Evolutionary conservation across 2,797 vertebrate genomes (phyloP), one percentile per base, ranked within the genome.

Genomic region (Microhierax caerulescens): DNA sequence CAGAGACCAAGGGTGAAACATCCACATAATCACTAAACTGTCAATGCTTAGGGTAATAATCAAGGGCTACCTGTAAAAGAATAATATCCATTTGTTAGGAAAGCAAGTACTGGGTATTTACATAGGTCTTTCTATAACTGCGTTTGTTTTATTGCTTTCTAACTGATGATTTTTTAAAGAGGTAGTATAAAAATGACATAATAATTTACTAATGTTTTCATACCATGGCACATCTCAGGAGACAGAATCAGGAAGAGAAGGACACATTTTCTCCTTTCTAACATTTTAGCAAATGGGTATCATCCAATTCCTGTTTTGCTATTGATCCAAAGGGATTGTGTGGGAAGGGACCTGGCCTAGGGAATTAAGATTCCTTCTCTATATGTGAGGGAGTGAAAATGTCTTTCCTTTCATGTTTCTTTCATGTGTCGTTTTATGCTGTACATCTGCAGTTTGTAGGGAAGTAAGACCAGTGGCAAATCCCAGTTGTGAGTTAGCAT

Each of bases 381-480:
- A 7, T 50, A 90, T 82, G 41, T 32, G 82, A 89, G 23, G 5
- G 34, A 13, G 32, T 15, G 18, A 94, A 82, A 80, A 86, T 64
- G 13, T 92, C 48, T 95, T 85, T 76, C 50, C 37, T 95, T 73
- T 86, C 12, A 45, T 63, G 2, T 63, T 41, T 48, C 39, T 59
- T 92, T 69, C 41, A 24, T 75, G 95, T 91, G 50, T 74, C 69
- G 69, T 56, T 94, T 94, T 95, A 86, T 76, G 87, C 59, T 95
- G 56, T 74, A 37, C 45, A 47, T 14, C 17, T 95, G 64, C 37
- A 70, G 25, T 85, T 90, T 88, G n/a, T 53, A 94, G 81, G 45
- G 54, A 72, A 64, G 34, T 80, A 76, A 77, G n/a, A 60, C 47
- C n/a, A 5, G 34, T 24, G 87, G 32, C 53, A 96, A 79, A 67